Evolutionary conservation across 2,113 vertebrate genomes (phyloP).

Genomic region (Macrotis lagotis): DNA sequence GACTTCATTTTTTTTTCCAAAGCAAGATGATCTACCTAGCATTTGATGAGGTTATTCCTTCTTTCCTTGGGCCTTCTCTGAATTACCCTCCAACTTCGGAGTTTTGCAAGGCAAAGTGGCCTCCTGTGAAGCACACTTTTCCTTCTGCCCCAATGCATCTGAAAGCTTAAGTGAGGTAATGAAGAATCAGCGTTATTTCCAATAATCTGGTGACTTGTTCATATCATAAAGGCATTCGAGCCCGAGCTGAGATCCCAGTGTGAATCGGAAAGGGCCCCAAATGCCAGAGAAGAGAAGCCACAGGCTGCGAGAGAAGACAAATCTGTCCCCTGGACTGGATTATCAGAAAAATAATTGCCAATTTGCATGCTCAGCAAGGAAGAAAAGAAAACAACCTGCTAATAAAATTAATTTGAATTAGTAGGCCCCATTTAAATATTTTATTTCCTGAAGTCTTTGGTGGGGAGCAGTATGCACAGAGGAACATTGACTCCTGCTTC

Average conservation of each 20-base stretch:
- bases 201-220: conserved; percentile 63
- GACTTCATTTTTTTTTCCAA: not conserved
- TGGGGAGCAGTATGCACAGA: not conserved
- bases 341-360: conserved; percentile 50
- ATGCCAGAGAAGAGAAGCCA: conserved; percentile 49
- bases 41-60: conserved; percentile 32
- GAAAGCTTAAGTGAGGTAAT: conserved; percentile 46
- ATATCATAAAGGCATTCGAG: conserved; percentile 57
- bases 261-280: conserved; percentile 64
- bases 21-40: not conserved
- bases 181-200: conserved; percentile 67
- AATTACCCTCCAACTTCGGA: conserved; percentile 44
- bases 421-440: conserved; percentile 44
- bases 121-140: not conserved
- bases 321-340: conserved; percentile 25
- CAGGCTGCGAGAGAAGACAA: conserved; percentile 33
- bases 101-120: conserved; percentile 38
- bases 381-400: conserved; percentile 11
- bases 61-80: conserved; percentile 56
- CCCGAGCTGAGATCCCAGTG: conserved; percentile 57
- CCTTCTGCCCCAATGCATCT: conserved; percentile 22
- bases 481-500: not conserved
- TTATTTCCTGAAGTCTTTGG: conserved; percentile 55
- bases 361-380: conserved; percentile 56
- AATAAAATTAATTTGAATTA: conserved; percentile 57